Base-by-base conservation (phyloP, 1,140 invertebrate genomes). In the Euura saliciscinereae region DNA sequence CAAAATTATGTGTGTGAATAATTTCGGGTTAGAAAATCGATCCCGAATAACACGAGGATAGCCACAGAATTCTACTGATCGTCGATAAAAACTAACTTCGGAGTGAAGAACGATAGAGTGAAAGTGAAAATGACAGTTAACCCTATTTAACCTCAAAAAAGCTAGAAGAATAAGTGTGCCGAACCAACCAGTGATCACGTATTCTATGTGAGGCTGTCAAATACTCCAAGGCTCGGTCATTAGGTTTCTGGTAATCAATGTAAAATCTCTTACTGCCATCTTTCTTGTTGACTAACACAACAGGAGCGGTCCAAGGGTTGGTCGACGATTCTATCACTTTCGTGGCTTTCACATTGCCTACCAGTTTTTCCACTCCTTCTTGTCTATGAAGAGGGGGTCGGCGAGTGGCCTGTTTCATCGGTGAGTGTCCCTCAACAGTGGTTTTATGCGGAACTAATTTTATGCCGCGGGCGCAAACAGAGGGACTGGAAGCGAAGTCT, bases 361-460 rank as follows among this genome's bases (percentile, higher is more conserved):
- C 13, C 45, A 80, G 76, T 10, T 73, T 51, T 51, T 75, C 11
- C 46, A 51, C 46, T 51, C 11, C 46, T 11, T 51, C 46, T 11
- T 51, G 46, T 6, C 11, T 11, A 11, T 51, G 6, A 11, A 51
- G 46, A 11, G 46, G 6, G 46, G 11, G 46, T 51, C 81, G 77
- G 45, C 75, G 75, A 46, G 77, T 71, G 43, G 75, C 45, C 8
- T 76, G 75, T 66, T 77, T 78, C 10, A 81, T 66, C 1, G 79
- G 77, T 66, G 69, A 51, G 2, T 70, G 51, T 64, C 75, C 44
- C 0, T 74, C 78, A 8, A 75, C 77, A 65, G 77, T 76, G 10
- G 81, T 82, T 45, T 70, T 70, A 69, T 80, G 77, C 28, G 28
- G 28, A 28, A 28, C 28, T 28, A 28, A 28, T 28, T 28, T 28